A percentile compares a stretch with the other conserved stretches of the same genome.
These are phyloP conservation scores for Tineola bisselliella DNA, from an alignment of 2,888 invertebrate genomes.

Conservation along the genomic window DNA sequence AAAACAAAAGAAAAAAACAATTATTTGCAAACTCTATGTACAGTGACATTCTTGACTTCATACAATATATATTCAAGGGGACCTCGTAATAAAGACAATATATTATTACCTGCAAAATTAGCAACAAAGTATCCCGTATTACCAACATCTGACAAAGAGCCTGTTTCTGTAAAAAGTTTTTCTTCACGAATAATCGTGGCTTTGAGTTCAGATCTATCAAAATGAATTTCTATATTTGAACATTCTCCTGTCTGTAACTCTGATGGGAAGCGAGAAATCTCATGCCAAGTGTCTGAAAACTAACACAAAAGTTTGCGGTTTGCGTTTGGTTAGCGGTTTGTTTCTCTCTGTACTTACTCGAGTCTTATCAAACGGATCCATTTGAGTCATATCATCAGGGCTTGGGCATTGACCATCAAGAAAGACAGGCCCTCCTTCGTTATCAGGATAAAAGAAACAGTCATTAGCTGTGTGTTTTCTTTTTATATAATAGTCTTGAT, in stretches of 20 bases:
- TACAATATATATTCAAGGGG: too few relatives aligned
- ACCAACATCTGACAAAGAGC: not conserved
- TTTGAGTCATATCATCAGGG: conserved; percentile 21
- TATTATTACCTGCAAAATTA: not conserved
- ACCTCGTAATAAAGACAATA: not conserved
- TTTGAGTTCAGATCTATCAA: conserved; percentile 28
- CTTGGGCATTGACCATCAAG: conserved; percentile 36
- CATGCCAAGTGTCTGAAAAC: conserved; percentile 51
- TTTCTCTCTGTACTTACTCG: conserved; percentile 26
- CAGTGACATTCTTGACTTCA: too few relatives aligned
- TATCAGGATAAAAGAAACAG: conserved; percentile 53
- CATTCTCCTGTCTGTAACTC: conserved; percentile 43
- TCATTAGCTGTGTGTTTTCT: conserved; percentile 33
- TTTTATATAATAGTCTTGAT: conserved; percentile 31
- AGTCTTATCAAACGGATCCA: conserved; percentile 29
- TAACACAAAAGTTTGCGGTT: conserved; percentile 22
- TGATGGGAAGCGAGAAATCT: conserved; percentile 46
- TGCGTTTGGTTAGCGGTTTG: not conserved
- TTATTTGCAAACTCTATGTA: too few relatives aligned
- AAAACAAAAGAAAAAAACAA: not conserved
- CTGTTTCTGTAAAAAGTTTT: conserved; percentile 24
- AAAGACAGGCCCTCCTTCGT: conserved; percentile 42
- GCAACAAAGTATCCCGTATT: not conserved
- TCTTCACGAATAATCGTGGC: conserved; percentile 22
- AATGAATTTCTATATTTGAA: conserved; percentile 19